Evolutionary conservation across 2,113 vertebrate genomes (phyloP), one percentile per base, ranked within the genome.

Genomic region (Gobius niger): DNA sequence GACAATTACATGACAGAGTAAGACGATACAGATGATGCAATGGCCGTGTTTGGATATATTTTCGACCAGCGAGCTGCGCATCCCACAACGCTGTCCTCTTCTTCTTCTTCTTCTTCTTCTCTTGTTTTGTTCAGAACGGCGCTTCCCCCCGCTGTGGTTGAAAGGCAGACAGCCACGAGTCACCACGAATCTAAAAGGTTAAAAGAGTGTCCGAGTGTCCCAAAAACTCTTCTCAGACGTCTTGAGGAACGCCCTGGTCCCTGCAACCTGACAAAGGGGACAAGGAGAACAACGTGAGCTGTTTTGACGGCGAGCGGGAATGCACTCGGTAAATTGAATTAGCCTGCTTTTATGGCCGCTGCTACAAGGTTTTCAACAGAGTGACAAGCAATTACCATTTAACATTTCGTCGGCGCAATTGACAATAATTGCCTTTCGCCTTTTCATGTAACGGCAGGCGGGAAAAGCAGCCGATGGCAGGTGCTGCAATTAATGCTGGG

Each of bases 201-300:
- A n/a, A 24, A 70, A 50, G 57, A 62, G n/a, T 66, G 56, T 74
- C 65, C 63, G 67, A 18, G 59, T 63, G 79, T 77, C 67, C 40
- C 11, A 1, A 19, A 51, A 3, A n/a, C n/a, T 7, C 44, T 13
- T 54, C 76, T 96, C 93, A 98, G 86, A 98, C 93, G 76, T 97
- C 95, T 78, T 97, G 95, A 53, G 94, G 93, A 72, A 93, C 77
- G 46, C 92, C 93, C 83, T 98, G 95, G 14, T 97, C 95, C 90
- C 94, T 95, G 86, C 94, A 96, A 72, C 95, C 96, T 97, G 91
- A 6, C 71, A 19, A 57, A 73, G 12, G 12, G 63, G 44, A 16
- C 42, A 51, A 7, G 2, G 10, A 42, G 16, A 40, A 57, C 2
- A 40, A 57, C 2, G 50, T 15, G 12, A 15, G 60, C 15, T 53